Evolutionary conservation across 2,113 vertebrate species (phyloP).

Genomic region (Sula dactylatra): DNA sequence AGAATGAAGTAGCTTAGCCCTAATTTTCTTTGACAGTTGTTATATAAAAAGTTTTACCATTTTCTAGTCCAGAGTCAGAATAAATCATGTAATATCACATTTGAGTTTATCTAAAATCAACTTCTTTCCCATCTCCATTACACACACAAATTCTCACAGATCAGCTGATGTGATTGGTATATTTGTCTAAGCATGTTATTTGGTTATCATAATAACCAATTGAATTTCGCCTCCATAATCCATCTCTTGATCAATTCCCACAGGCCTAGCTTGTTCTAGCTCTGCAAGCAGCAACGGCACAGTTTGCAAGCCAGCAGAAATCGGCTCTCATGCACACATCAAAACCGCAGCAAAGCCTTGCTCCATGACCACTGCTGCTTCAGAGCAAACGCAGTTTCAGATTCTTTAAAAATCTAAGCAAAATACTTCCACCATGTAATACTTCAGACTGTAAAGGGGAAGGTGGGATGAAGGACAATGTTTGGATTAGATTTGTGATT

Average conservation of each 20-base stretch:
- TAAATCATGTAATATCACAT: background rate
- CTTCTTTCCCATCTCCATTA: background rate
- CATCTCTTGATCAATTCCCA: background rate
- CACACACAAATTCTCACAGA: background rate
- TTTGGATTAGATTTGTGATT: background rate
- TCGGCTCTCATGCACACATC: background rate
- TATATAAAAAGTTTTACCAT: slow-evolving; percentile 29
- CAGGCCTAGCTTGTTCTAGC: background rate
- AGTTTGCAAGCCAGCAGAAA: background rate
- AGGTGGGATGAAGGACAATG: background rate
- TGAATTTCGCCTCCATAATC: background rate
- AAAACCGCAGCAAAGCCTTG: background rate
- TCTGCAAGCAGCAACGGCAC: background rate
- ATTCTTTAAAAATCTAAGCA: background rate
- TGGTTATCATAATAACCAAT: background rate
- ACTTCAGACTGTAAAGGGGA: background rate
- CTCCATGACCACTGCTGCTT: background rate
- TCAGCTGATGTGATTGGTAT: background rate
- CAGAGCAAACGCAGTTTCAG: accelerated
- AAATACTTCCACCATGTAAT: background rate
- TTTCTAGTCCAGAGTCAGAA: slow-evolving; percentile 20
- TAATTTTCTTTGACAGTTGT: slow-evolving; percentile 38
- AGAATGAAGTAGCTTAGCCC: slow-evolving; percentile 20
- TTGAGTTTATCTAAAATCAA: background rate
- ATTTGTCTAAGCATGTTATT: background rate